These are phyloP conservation scores for Rhodophaea formosa DNA, from an alignment of 2,888 invertebrate species.

Conservation along the genomic window DNA sequence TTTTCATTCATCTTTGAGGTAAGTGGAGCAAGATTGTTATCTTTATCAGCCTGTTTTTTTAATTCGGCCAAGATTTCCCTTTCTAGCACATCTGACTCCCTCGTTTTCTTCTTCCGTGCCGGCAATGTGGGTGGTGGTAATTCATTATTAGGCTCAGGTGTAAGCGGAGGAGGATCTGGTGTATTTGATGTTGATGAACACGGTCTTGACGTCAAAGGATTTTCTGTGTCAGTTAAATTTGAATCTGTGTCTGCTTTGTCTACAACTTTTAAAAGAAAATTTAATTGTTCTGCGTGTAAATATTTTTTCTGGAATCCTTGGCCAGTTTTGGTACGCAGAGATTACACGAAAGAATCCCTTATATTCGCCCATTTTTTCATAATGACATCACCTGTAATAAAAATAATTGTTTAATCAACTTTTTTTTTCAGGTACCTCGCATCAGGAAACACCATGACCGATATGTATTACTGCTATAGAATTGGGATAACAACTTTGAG, in stretches of 20 bases:
- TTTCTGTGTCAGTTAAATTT: slow-evolving; percentile 16
- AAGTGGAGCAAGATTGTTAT: no score
- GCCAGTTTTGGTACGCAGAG: slow-evolving; percentile 18
- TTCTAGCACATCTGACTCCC: slow-evolving; percentile 17
- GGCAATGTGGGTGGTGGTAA: slow-evolving; percentile 6
- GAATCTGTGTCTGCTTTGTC: slow-evolving; percentile 18
- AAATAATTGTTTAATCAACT: slow-evolving; percentile 15
- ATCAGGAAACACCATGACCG: slow-evolving; percentile 20
- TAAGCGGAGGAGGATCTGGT: slow-evolving; percentile 18
- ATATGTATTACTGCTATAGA: slow-evolving; percentile 22
- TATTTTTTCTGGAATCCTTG: slow-evolving; percentile 19
- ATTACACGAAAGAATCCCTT: slow-evolving; percentile 21
- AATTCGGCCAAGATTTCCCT: slow-evolving; percentile 17
- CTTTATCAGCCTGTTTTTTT: no score
- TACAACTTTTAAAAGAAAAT: slow-evolving; percentile 19
- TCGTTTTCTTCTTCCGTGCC: slow-evolving; percentile 15
- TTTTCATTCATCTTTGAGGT: slow-evolving; percentile 20
- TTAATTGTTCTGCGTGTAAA: slow-evolving; percentile 14
- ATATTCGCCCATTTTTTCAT: slow-evolving; percentile 23
- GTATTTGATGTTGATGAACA: slow-evolving; percentile 17
- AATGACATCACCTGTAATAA: slow-evolving; percentile 19
- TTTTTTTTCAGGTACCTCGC: slow-evolving; percentile 23
- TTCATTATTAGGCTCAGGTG: slow-evolving; percentile 10
- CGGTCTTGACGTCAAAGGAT: slow-evolving; percentile 18
- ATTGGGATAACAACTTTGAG: slow-evolving; percentile 22